Percentiles rank a stretch among this genome's conserved stretches.
Evolutionary conservation across 2,797 vertebrate species (phyloP).

Genomic region (Rousettus madagascariensis): DNA sequence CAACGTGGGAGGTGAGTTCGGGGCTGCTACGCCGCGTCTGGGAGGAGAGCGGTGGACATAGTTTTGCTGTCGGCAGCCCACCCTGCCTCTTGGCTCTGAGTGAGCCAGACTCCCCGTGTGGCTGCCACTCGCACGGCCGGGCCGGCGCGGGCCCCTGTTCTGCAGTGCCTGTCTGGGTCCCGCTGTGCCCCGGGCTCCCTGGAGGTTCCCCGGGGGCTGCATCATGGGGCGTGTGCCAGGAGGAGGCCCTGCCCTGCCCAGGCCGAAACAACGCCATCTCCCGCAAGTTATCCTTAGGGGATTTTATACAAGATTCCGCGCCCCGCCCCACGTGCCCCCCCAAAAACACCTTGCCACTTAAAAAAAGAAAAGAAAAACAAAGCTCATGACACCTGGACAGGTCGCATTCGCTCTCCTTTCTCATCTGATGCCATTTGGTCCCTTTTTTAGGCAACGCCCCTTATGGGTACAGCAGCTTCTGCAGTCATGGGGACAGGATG

Average conservation of each 20-base stretch:
- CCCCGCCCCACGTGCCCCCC: no score
- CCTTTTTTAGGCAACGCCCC: background rate
- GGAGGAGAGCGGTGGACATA: background rate
- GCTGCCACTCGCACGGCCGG: accelerated
- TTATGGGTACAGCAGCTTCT: background rate
- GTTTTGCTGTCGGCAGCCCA: background rate
- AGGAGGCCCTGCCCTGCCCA: background rate
- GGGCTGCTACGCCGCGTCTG: background rate
- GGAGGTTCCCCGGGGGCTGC: background rate
- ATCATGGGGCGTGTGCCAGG: background rate
- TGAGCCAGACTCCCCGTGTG: background rate
- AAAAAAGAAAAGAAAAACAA: background rate
- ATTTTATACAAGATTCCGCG: background rate
- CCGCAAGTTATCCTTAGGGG: background rate
- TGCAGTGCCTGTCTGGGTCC: accelerated
- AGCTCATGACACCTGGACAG: background rate
- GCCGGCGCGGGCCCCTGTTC: background rate
- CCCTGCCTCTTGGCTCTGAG: background rate
- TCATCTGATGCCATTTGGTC: accelerated
- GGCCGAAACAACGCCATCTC: background rate
- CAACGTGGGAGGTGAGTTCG: background rate
- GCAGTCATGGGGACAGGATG: background rate
- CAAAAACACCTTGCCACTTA: background rate
- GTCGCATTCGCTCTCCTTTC: background rate
- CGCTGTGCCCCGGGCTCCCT: no score